A percentile compares a stretch with the other conserved stretches of the same genome.
phyloP scores from a whole-genome alignment of 2,797 vertebrate species.

The Pangasius larnaudii region DNA sequence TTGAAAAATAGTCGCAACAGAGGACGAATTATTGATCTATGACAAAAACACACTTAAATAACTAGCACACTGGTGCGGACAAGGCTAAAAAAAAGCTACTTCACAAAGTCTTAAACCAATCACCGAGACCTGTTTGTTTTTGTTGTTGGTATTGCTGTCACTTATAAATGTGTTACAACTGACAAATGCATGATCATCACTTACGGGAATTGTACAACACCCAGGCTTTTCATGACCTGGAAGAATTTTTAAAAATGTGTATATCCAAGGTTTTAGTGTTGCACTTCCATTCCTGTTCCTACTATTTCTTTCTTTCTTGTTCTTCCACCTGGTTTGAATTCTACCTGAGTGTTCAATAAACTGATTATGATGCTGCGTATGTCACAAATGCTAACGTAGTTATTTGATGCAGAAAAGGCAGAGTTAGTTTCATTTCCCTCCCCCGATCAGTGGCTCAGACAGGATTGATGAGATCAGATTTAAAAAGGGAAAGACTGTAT shows the following conservation, averaged over 20 bases:
- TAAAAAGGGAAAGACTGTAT: slow-evolving; percentile 21
- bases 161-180: not conserved
- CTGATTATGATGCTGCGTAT: not conserved
- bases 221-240: too few relatives aligned
- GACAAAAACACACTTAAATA: too few relatives aligned
- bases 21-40: too few relatives aligned
- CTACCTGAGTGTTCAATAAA: not conserved
- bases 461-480: not conserved
- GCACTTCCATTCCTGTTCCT: not conserved
- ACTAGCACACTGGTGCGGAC: not conserved
- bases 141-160: not conserved
- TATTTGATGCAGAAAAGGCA: not conserved
- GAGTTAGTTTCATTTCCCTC: not conserved
- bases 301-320: not conserved
- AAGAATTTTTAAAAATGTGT: too few relatives aligned
- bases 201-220: not conserved
- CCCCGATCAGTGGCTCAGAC: not conserved
- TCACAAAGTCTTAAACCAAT: not conserved
- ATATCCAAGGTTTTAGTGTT: not conserved
- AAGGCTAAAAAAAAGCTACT: not conserved
- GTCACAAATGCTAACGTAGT: not conserved
- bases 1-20: too few relatives aligned
- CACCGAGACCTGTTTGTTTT: not conserved
- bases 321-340: not conserved
- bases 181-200: not conserved